Percentiles rank a stretch among this genome's conserved stretches.
Evolutionary conservation across 2,797 vertebrate species (phyloP).

Genomic region (Chiloscyllium punctatum): DNA sequence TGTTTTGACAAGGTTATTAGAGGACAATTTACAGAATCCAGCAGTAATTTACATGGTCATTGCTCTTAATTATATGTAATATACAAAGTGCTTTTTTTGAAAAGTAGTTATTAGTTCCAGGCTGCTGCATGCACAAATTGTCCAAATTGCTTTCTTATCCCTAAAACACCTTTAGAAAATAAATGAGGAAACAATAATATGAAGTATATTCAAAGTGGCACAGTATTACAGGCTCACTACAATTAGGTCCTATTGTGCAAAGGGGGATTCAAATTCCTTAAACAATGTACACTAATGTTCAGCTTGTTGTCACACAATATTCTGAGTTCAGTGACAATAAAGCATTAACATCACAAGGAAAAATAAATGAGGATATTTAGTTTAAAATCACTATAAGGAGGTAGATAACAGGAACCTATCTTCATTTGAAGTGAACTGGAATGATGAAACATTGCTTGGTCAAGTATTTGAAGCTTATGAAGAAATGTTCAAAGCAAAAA

Average conservation of each 20-base stretch:
- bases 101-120: neutral
- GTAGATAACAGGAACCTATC: slow-evolving; percentile 36
- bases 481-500: neutral
- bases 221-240: neutral
- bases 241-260: neutral
- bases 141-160: too few species aligned
- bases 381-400: slow-evolving; percentile 35
- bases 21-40: neutral
- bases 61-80: neutral
- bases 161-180: neutral
- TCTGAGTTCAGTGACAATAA: neutral
- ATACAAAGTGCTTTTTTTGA: neutral
- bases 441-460: slow-evolving; percentile 42
- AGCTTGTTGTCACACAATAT: neutral
- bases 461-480: neutral
- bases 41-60: neutral
- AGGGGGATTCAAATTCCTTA: neutral
- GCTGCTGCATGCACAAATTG: neutral
- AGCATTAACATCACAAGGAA: neutral
- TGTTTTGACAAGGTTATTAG: neutral
- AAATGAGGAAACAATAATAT: neutral
- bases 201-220: neutral
- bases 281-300: neutral
- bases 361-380: neutral
- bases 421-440: slow-evolving; percentile 41